Base-by-base conservation (phyloP, 2,888 invertebrate genomes). In the Cybosia mesomella region DNA sequence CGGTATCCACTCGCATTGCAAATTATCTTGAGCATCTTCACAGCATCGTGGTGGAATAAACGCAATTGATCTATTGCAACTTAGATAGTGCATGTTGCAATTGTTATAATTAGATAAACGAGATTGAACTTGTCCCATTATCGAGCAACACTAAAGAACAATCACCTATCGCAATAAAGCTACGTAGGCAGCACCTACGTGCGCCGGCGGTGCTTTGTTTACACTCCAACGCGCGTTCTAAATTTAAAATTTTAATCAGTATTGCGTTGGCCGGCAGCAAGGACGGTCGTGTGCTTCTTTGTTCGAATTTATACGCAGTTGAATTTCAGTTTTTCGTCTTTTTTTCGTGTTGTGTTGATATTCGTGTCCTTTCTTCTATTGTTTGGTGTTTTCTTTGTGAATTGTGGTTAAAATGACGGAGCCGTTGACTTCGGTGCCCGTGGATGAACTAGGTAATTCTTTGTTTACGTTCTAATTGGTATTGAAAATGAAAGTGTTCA, bases 191-290 rank as follows among this genome's bases (percentile, higher is more conserved):
- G 74, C 54, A 28, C 68, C 63, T 60, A 70, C 73, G 72, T 80
- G 81, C 81, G 80, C 80, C 70, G 64, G 74, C 85, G 80, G 82
- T 73, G 79, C 81, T 81, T 84, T 84, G 83, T 85, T 87, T 86
- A 79, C 79, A 72, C 63, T 61, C 70, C 58, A 65, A 67, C 58
- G 63, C 64, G 64, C 69, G 85, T 88, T 90, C 89, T 86, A 87
- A 83, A 87, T 87, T 88, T 82, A 78, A 85, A 85, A 75, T 78
- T 76, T 65, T 61, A 54, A 71, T 77, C 90, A 92, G 92, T 93
- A 74, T 73, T 68, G 83, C 74, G 76, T 65, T 65, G 76, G 79
- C 87, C 85, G 83, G 85, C 87, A 84, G 70, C 80, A 85, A 81
- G 90, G 64, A 65, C 72, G 76, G 81, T 82, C 89, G 90, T 81